Evolutionary conservation across 2,888 invertebrate species (phyloP).

Genomic region (Lasioglossum oenotherae): DNA sequence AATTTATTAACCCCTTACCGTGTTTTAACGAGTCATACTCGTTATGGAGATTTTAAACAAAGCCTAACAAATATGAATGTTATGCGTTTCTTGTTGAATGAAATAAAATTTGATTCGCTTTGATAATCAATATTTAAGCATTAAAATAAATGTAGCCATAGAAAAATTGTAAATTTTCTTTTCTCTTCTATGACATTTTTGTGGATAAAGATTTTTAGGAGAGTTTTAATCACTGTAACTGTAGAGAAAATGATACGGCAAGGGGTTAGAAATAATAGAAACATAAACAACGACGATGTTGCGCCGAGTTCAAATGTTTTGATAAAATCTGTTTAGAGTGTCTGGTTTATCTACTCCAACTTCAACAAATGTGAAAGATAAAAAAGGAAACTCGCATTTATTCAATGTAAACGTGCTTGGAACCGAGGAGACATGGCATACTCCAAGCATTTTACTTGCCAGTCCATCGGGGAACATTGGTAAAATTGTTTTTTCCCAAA

Average conservation of each 20-base stretch:
- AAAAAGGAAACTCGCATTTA: conserved; percentile 87
- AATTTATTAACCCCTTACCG: not conserved
- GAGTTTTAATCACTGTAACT: no score
- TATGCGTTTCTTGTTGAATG: no score
- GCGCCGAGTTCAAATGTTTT: not conserved
- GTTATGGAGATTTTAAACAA: no score
- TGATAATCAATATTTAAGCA: no score
- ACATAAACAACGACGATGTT: not conserved
- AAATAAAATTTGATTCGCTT: no score
- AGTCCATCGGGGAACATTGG: conserved; percentile 88
- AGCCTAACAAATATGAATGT: no score
- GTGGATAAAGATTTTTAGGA: no score
- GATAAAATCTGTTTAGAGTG: conserved; percentile 39
- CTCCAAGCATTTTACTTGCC: conserved; percentile 92
- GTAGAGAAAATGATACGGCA: no score
- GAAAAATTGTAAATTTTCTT: no score
- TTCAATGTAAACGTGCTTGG: conserved; percentile 92
- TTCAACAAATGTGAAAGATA: conserved; percentile 78
- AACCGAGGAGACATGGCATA: conserved; percentile 94
- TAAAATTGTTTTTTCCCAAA: conserved; percentile 92
- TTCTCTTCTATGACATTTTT: no score
- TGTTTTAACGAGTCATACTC: no score
- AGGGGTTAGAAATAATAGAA: not conserved
- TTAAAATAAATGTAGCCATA: no score
- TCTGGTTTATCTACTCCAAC: conserved; percentile 75